phyloP scores from a whole-genome alignment of 2,113 vertebrate genomes.

The Dromaius novaehollandiae region DNA sequence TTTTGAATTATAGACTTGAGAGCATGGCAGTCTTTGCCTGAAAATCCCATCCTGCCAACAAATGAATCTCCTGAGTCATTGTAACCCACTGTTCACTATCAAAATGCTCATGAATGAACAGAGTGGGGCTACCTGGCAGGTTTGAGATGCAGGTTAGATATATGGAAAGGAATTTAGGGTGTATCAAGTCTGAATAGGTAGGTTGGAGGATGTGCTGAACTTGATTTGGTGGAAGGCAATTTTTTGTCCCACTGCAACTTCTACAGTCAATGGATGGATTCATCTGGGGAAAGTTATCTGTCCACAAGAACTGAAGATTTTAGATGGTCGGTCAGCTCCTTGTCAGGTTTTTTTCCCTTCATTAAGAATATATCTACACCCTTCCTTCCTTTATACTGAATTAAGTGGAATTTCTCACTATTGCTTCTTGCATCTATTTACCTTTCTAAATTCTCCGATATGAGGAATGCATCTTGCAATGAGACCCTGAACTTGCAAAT shows the following conservation, averaged over 20 bases:
- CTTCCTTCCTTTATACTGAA: not conserved
- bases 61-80: not conserved
- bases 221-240: not conserved
- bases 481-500: not conserved
- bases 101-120: not conserved
- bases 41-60: not conserved
- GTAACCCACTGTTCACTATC: not conserved
- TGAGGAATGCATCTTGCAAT: not conserved
- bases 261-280: not conserved
- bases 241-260: not conserved
- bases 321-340: not conserved
- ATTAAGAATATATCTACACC: not conserved
- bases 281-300: not conserved
- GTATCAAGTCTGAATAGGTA: not conserved
- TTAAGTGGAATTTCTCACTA: not conserved
- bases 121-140: not conserved
- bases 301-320: not conserved
- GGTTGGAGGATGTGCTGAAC: not conserved
- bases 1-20: not conserved
- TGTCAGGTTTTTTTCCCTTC: not conserved
- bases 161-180: not conserved
- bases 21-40: not conserved
- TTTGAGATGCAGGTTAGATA: too few relatives aligned
- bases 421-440: not conserved
- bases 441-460: not conserved